These are phyloP conservation scores for Lypha dubia DNA, from an alignment of 2,888 invertebrate species.

Conservation along the genomic window DNA sequence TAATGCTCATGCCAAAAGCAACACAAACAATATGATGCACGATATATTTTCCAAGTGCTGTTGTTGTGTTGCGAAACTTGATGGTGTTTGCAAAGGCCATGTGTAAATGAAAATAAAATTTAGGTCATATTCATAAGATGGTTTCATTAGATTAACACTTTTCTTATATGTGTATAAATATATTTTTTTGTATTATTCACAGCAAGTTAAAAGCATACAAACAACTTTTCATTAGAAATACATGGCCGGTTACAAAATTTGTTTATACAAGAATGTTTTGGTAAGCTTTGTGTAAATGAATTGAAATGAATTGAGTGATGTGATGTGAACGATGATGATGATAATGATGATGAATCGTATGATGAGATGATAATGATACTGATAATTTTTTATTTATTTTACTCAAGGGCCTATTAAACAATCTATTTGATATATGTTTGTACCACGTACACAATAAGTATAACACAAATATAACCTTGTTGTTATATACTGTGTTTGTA, in stretches of 20 bases:
- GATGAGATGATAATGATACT: constrained; percentile 57
- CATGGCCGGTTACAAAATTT: background rate
- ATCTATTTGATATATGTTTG: constrained; percentile 5
- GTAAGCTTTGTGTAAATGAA: constrained; percentile 26
- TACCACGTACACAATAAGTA: background rate
- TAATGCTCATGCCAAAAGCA: constrained; percentile 22
- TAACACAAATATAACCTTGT: background rate
- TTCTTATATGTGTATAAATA: too few species aligned
- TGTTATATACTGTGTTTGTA: too few species aligned
- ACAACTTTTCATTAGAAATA: constrained; percentile 31
- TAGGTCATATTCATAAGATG: constrained; percentile 74
- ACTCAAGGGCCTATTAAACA: constrained; percentile 63
- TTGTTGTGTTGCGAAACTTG: background rate
- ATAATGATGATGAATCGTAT: constrained; percentile 46
- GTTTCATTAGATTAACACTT: constrained; percentile 74
- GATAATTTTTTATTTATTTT: constrained; percentile 67
- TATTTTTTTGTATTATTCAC: constrained; percentile 49
- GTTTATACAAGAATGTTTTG: background rate
- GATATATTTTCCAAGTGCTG: constrained; percentile 9
- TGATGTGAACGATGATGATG: too few species aligned
- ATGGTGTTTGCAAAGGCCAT: constrained; percentile 17
- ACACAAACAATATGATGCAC: constrained; percentile 2
- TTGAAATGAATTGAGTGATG: constrained; percentile 57
- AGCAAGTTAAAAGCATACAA: constrained; percentile 32
- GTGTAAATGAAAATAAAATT: constrained; percentile 59